Evolutionary conservation across 2,888 invertebrate species (phyloP).

Genomic region (Junonia oenone): DNA sequence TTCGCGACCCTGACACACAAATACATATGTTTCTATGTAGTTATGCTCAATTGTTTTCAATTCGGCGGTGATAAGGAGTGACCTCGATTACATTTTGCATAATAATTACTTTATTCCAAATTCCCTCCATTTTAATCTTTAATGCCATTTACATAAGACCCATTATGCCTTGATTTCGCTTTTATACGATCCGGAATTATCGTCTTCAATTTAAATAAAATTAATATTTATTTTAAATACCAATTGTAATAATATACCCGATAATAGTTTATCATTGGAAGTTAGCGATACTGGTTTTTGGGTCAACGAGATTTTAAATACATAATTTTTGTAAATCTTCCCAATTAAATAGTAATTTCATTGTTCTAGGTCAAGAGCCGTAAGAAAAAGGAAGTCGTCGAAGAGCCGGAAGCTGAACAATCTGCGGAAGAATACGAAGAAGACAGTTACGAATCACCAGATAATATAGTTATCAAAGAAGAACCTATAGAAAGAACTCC

Average conservation of each 20-base stretch:
- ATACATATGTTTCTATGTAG: constrained; percentile 16
- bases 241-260: not conserved
- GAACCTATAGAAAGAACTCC: constrained; percentile 7
- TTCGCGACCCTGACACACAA: constrained; percentile 26
- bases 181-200: not conserved
- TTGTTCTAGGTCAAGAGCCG: constrained; percentile 4
- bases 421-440: constrained; percentile 18
- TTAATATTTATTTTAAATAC: constrained; percentile 9
- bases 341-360: not conserved
- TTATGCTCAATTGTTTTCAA: constrained; percentile 30
- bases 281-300: not conserved
- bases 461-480: constrained; percentile 21
- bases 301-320: not conserved
- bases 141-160: not conserved
- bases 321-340: not conserved
- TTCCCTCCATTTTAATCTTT: not conserved
- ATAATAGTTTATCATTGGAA: constrained; percentile 3
- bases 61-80: constrained; percentile 30
- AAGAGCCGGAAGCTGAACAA: constrained; percentile 6
- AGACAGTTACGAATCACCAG: constrained; percentile 1
- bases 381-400: not conserved
- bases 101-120: constrained; percentile 1
- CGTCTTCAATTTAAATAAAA: not conserved
- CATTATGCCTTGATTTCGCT: not conserved
- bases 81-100: constrained; percentile 30